Conservation (phyloP, 1,140 invertebrate genomes). For the Bemisia tabaci region DNA sequence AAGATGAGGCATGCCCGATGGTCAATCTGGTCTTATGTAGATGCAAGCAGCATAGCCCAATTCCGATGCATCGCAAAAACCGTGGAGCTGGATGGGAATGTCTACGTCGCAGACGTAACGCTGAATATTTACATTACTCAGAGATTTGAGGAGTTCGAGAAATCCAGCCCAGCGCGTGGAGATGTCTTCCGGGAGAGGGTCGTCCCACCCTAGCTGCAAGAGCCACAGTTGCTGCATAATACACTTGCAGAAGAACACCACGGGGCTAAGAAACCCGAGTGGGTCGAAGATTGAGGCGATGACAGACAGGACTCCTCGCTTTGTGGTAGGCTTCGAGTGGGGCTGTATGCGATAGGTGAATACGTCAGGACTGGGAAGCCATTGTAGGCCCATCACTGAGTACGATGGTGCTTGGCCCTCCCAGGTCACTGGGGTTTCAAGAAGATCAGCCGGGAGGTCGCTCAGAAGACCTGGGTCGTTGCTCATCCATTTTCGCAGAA, state of each 20-base stretch:
- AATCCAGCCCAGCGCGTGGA: neutral
- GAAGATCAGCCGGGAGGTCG: too few relatives aligned
- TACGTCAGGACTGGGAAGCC: conserved; percentile 1
- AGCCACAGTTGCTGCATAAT: conserved; percentile 24
- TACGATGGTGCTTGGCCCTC: neutral
- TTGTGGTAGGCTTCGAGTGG: too few relatives aligned
- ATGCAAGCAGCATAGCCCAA: conserved; percentile 12
- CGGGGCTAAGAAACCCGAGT: conserved; percentile 21
- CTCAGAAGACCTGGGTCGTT: neutral
- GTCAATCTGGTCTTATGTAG: too few relatives aligned
- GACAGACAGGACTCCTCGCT: conserved; percentile 8
- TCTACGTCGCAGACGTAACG: neutral
- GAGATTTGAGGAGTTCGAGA: neutral
- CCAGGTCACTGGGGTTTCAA: too few relatives aligned
- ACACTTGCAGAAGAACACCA: conserved; percentile 21
- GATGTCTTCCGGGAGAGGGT: conserved; percentile 12
- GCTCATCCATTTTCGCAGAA: conserved; percentile 23
- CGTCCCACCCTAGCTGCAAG: conserved; percentile 21
- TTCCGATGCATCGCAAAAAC: conserved; percentile 16
- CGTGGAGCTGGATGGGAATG: conserved; percentile 2
- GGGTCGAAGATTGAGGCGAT: conserved; percentile 23
- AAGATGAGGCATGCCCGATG: too few relatives aligned
- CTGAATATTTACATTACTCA: neutral
- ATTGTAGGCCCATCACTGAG: neutral
- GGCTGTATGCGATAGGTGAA: too few relatives aligned